Conservation (phyloP, 2,113 vertebrate genomes). For the Odontophorus gujanensis region DNA sequence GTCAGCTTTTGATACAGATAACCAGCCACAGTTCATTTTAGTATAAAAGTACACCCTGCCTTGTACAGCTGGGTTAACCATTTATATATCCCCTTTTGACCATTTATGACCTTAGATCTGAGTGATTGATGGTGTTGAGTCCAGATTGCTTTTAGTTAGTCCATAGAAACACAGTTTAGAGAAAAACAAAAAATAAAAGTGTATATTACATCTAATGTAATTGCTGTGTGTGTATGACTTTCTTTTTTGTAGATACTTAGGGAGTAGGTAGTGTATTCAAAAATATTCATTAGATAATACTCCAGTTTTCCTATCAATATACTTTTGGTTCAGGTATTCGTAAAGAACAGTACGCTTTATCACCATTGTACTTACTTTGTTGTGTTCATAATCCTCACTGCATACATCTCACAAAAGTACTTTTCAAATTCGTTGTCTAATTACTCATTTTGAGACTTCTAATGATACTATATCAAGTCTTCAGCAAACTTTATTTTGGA, state of each 20-base stretch:
- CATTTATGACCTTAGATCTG: not conserved
- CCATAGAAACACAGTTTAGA: not conserved
- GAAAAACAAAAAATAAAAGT: not conserved
- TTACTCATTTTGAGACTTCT: not conserved
- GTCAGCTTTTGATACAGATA: not conserved
- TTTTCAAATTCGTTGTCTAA: not conserved
- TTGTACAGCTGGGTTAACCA: not conserved
- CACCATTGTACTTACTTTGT: not conserved
- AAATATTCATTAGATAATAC: not conserved
- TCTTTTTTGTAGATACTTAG: not conserved
- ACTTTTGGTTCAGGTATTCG: not conserved
- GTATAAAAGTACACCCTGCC: not conserved
- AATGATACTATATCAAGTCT: not conserved
- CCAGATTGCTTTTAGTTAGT: not conserved
- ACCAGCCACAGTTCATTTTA: not conserved
- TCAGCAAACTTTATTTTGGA: not conserved
- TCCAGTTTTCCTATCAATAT: not conserved
- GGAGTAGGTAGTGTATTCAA: not conserved
- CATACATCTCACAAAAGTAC: rapidly evolving
- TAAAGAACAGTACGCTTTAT: not conserved
- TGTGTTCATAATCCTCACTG: not conserved
- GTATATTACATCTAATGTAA: not conserved
- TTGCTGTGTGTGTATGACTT: not conserved
- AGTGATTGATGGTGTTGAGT: not conserved
- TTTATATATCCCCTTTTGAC: not conserved